These are phyloP conservation scores for Sinocyclocheilus maitianheensis DNA, from an alignment of 2,113 vertebrate species.

Conservation along the genomic window DNA sequence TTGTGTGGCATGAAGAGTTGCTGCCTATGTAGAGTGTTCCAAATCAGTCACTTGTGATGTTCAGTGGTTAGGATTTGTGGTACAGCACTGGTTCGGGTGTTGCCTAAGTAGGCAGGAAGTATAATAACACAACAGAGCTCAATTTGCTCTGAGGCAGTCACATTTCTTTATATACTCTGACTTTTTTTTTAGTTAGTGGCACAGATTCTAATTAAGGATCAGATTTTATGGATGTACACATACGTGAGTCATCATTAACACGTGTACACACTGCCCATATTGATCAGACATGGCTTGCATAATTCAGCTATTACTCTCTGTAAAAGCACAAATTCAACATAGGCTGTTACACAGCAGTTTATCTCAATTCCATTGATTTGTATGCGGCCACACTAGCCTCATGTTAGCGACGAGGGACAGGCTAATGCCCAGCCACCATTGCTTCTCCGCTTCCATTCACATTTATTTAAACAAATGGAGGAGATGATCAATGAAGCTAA, in stretches of 20 bases:
- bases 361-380: constrained; percentile 22
- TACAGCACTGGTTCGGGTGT: neutral
- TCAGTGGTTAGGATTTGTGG: no score
- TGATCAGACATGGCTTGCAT: constrained; percentile 26
- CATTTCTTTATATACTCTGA: neutral
- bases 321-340: constrained; percentile 29
- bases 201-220: constrained; percentile 32
- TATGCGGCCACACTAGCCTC: constrained; percentile 48
- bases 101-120: neutral
- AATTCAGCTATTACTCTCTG: constrained; percentile 33
- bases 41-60: neutral
- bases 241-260: constrained; percentile 24
- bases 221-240: constrained; percentile 19
- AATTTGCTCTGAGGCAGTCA: no score
- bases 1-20: neutral
- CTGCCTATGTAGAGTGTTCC: neutral
- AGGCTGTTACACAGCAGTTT: neutral
- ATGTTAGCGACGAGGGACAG: constrained; percentile 47
- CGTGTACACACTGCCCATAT: constrained; percentile 29
- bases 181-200: neutral
- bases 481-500: constrained; percentile 70
- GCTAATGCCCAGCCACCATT: constrained; percentile 48
- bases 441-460: constrained; percentile 59
- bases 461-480: constrained; percentile 69
- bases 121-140: no score